Conservation (phyloP, 2,888 invertebrate genomes). For the Caenorhabditis doughertyi region DNA sequence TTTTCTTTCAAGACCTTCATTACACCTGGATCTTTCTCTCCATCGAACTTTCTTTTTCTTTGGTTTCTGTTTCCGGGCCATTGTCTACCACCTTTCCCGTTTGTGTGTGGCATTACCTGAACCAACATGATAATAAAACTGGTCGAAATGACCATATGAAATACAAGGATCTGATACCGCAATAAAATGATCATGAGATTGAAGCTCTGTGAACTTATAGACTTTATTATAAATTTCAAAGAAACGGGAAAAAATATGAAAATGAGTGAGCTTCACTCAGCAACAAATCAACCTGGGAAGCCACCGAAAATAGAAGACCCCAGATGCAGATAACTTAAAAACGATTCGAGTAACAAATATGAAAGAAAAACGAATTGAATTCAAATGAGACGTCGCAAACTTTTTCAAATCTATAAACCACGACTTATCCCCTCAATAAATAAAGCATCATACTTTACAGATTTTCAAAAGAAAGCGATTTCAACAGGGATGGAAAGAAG, state of each 20-base stretch:
- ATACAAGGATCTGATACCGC: not conserved
- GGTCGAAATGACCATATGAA: not conserved
- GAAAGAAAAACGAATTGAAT: constrained; percentile 38
- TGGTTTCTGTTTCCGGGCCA: not conserved
- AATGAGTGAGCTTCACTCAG: constrained; percentile 1
- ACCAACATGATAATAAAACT: not conserved
- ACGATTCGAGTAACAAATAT: constrained; percentile 40
- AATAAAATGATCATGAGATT: not conserved
- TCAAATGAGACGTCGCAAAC: constrained; percentile 29
- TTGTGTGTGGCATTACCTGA: constrained; percentile 59
- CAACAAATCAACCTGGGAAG: constrained; percentile 33
- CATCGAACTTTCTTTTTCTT: constrained; percentile 42
- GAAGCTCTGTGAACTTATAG: not conserved
- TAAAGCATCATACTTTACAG: constrained; percentile 19
- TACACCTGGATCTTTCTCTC: constrained; percentile 20
- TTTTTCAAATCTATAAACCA: not conserved
- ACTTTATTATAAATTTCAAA: constrained; percentile 20
- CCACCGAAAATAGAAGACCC: constrained; percentile 36
- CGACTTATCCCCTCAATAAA: constrained; percentile 16
- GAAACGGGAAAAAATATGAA: constrained; percentile 4
- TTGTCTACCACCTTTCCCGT: constrained; percentile 23
- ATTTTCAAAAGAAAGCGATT: constrained; percentile 29
- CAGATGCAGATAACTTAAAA: constrained; percentile 28
- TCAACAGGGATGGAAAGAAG: constrained; percentile 2
- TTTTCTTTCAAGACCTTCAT: constrained; percentile 50